Percentiles rank a stretch among this genome's conserved stretches.
These are phyloP conservation scores for Pelobates cultripes DNA, from an alignment of 2,797 vertebrate genomes.

Conservation along the genomic window DNA sequence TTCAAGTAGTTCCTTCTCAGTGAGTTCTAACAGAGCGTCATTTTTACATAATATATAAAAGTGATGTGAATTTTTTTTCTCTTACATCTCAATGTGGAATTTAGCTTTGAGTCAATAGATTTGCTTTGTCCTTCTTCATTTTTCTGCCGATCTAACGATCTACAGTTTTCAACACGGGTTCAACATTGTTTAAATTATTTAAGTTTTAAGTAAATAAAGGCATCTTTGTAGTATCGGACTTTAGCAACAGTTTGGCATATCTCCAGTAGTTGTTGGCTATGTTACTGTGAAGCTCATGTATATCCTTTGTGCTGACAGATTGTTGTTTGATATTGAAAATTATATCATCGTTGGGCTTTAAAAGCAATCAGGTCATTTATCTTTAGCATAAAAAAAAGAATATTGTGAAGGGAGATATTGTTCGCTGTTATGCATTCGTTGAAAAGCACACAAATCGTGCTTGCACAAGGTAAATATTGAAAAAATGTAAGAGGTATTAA, in stretches of 20 bases:
- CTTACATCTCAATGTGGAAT: constrained; percentile 7
- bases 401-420: constrained; percentile 21
- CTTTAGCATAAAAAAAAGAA: constrained; percentile 23
- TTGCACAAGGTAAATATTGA: constrained; percentile 31
- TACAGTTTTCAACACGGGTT: constrained; percentile 20
- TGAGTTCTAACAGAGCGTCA: neutral
- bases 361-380: constrained; percentile 14
- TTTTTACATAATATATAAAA: constrained; percentile 8
- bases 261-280: constrained; percentile 10
- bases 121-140: constrained; percentile 14
- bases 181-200: constrained; percentile 43
- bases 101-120: neutral
- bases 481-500: constrained; percentile 1
- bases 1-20: neutral
- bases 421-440: constrained; percentile 28
- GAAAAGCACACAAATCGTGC: constrained; percentile 15
- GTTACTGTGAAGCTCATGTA: constrained; percentile 26
- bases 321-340: neutral
- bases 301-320: neutral
- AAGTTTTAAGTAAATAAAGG: constrained; percentile 36
- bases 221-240: constrained; percentile 18
- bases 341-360: constrained; percentile 15
- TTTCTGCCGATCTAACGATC: constrained; percentile 15
- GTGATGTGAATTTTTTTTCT: neutral
- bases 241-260: constrained; percentile 22